Percentiles rank a stretch among this genome's conserved stretches.
These are phyloP conservation scores for Sesia bembeciformis DNA, from an alignment of 2,888 invertebrate species.

Conservation along the genomic window DNA sequence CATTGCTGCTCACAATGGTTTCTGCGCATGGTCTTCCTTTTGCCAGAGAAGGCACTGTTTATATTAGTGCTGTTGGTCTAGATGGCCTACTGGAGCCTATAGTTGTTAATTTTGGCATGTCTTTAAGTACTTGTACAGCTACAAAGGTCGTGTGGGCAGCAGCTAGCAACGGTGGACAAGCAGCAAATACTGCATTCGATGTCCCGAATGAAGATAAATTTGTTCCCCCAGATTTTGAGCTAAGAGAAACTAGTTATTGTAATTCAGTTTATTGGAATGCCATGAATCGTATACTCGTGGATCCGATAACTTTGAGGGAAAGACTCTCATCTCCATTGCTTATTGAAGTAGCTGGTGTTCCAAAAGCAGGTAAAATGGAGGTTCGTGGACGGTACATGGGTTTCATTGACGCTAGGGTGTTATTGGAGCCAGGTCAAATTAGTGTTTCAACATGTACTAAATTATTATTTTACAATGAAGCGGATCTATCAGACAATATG, in stretches of 20 bases:
- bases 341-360: slow-evolving; percentile 57
- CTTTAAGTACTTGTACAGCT: slow-evolving; percentile 31
- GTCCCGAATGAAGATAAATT: slow-evolving; percentile 41
- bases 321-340: slow-evolving; percentile 36
- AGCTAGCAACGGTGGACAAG: slow-evolving; percentile 33
- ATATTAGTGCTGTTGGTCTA: slow-evolving; percentile 43
- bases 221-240: slow-evolving; percentile 32
- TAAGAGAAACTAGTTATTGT: slow-evolving; percentile 22
- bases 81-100: slow-evolving; percentile 26
- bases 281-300: slow-evolving; percentile 50
- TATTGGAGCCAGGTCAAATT: slow-evolving; percentile 44
- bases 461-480: slow-evolving; percentile 36
- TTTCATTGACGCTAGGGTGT: slow-evolving; percentile 39
- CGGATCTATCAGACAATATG: slow-evolving; percentile 26
- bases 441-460: slow-evolving; percentile 40
- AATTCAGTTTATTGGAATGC: slow-evolving; percentile 52
- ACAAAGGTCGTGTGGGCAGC: slow-evolving; percentile 46
- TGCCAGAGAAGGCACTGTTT: slow-evolving; percentile 47
- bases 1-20: slow-evolving; percentile 45
- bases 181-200: slow-evolving; percentile 33
- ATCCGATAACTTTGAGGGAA: slow-evolving; percentile 24
- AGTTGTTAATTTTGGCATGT: slow-evolving; percentile 42
- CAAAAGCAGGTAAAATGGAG: slow-evolving; percentile 46
- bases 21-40: slow-evolving; percentile 53
- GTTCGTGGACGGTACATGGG: slow-evolving; percentile 52